Base-by-base conservation (phyloP, 2,888 invertebrate species). In the Sycophila texana region DNA sequence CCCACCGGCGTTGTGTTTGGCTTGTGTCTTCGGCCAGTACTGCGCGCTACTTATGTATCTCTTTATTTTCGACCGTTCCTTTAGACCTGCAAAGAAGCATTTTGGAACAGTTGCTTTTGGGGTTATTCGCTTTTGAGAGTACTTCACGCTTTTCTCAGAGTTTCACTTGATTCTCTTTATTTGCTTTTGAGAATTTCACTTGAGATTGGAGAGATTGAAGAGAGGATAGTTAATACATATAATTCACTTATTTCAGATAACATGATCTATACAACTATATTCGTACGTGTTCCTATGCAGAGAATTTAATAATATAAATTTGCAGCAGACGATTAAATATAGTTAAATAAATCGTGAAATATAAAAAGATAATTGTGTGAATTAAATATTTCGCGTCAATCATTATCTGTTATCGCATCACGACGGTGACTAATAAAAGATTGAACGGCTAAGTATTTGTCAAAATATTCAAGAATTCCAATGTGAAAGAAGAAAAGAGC, bases 381-480 rank as follows among this genome's bases (percentile, higher is more conserved):
- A 39, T 10, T 7, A 39, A 39, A 10, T 39, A 39, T 39, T 39
- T 39, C 10, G 10, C 10, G 39, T 39, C 39, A 39, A 39, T 39
- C 39, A 39, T 7, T 39, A 7, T 39, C 39, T 39, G 0, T 39
- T 39, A 39, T 39, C 7, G 7, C 7, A 5, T 7, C 4, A 5
- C 7, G 10, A 39, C 39, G 10, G 39, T 39, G 10, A 39, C 39
- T 39, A 39, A 39, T 39, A 10, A 7, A 39, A 39, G 39, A 39
- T 39, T 39, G 39, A 39, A 39, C 10, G 7, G 39, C 10, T 39
- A 1, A 39, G 39, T 58, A 16, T 20, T 49, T 14, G 14, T 13
- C 4, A 76, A 71, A 61, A 57, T 77, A 77, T 77, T 70, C 65
- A 77, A 71, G 57, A 77, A 77, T 65, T 70, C 58, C 49, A 49